Conservation (phyloP, 2,113 vertebrate species). For the Hemiscyllium ocellatum region DNA sequence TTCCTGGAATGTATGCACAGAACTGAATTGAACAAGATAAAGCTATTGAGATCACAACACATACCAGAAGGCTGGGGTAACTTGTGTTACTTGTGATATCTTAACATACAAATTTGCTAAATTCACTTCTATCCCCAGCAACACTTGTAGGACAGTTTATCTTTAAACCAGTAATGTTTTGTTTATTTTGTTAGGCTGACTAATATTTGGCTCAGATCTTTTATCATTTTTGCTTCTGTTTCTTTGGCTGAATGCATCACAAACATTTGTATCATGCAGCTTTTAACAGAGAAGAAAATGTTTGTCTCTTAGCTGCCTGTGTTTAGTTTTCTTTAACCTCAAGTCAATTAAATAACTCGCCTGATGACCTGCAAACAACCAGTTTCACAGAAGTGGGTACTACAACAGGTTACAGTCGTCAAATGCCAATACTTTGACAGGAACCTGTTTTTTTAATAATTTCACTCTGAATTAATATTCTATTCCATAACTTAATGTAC, state of each 20-base stretch:
- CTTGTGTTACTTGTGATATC: not conserved
- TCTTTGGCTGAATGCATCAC: not conserved
- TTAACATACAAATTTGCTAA: not conserved
- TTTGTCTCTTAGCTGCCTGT: not conserved
- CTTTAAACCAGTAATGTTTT: not conserved
- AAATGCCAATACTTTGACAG: not conserved
- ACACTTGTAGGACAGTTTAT: not conserved
- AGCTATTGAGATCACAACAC: not conserved
- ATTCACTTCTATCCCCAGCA: not conserved
- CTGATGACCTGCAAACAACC: not conserved
- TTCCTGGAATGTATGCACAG: not conserved
- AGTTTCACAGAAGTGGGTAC: not conserved
- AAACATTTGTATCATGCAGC: not conserved
- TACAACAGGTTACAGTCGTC: not conserved
- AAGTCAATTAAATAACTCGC: not conserved
- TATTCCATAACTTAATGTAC: not conserved
- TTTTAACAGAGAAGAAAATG: not conserved
- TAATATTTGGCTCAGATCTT: not conserved
- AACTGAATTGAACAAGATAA: not conserved
- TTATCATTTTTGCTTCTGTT: not conserved
- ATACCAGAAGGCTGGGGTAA: not conserved
- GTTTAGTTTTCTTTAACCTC: not conserved
- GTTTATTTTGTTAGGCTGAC: not conserved
- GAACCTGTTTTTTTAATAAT: not conserved
- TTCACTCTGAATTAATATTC: not conserved